phyloP scores from a whole-genome alignment of 2,797 vertebrate genomes.

The Acanthurus tractus region DNA sequence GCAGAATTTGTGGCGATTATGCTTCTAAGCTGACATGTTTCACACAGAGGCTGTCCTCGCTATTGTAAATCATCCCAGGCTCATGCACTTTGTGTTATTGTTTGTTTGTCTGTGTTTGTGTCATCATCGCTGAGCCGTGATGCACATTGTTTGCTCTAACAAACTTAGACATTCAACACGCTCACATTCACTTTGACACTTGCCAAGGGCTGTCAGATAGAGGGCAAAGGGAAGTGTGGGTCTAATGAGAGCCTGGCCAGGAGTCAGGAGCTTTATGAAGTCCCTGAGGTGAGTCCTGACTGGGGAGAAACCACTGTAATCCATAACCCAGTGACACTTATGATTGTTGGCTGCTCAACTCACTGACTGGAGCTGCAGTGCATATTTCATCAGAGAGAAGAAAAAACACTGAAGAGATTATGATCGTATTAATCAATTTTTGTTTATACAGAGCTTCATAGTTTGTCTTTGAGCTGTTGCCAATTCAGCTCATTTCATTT shows the following conservation, averaged over 20 bases:
- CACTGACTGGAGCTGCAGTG: conserved; percentile 35
- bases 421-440: conserved; percentile 39
- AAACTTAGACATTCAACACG: conserved; percentile 46
- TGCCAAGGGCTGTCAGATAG: conserved; percentile 71
- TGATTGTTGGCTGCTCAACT: conserved; percentile 62
- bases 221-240: conserved; percentile 72
- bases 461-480: conserved; percentile 27
- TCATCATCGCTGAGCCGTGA: conserved; percentile 53
- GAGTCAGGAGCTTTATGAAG: conserved; percentile 79
- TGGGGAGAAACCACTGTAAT: conserved; percentile 70
- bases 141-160: conserved; percentile 38
- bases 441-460: conserved; percentile 15
- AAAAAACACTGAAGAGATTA: conserved; percentile 27
- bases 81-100: neutral
- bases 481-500: conserved; percentile 38
- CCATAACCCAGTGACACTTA: conserved; percentile 77
- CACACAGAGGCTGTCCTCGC: conserved; percentile 50
- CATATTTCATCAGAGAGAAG: conserved; percentile 49
- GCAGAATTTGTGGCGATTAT: conserved; percentile 62
- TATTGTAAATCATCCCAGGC: conserved; percentile 55
- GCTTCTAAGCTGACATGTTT: conserved; percentile 67
- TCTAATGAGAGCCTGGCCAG: conserved; percentile 69
- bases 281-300: conserved; percentile 77
- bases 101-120: conserved; percentile 35
- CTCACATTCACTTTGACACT: conserved; percentile 36